These are phyloP conservation scores for Ylistrum balloti DNA, from an alignment of 1,140 invertebrate genomes.

Conservation along the genomic window DNA sequence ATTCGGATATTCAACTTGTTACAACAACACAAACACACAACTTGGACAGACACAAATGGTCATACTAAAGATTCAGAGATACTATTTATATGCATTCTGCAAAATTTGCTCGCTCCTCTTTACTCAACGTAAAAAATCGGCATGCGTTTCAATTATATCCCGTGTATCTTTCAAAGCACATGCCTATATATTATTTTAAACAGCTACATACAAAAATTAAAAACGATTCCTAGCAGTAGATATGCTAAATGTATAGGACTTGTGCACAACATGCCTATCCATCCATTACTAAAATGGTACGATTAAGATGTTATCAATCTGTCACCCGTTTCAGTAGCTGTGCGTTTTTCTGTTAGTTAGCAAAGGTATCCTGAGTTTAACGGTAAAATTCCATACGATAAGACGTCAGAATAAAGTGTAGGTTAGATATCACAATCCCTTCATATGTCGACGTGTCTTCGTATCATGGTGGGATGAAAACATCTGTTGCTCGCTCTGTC, in stretches of 20 bases:
- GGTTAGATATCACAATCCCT: background rate
- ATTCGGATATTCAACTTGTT: background rate
- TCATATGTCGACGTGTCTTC: conserved; percentile 6
- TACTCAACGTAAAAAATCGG: background rate
- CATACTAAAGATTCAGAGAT: background rate
- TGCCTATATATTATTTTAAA: no score
- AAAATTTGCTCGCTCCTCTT: background rate
- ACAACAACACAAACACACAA: background rate
- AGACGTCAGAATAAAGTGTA: background rate
- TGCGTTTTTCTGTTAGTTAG: background rate
- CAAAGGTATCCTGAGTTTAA: background rate
- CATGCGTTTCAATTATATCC: no score
- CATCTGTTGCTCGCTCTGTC: conserved; percentile 37
- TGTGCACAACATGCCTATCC: background rate
- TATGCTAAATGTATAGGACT: background rate
- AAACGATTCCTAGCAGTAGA: background rate
- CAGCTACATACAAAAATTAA: no score
- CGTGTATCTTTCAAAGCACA: no score
- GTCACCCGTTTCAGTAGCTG: background rate
- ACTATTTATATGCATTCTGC: background rate
- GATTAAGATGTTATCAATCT: background rate
- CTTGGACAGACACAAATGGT: background rate
- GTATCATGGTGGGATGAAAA: conserved; percentile 13
- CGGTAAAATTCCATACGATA: background rate
- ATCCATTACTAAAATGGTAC: background rate